Evolutionary conservation across 2,797 vertebrate genomes (phyloP).

Genomic region (Catamblyrhynchus diadema): DNA sequence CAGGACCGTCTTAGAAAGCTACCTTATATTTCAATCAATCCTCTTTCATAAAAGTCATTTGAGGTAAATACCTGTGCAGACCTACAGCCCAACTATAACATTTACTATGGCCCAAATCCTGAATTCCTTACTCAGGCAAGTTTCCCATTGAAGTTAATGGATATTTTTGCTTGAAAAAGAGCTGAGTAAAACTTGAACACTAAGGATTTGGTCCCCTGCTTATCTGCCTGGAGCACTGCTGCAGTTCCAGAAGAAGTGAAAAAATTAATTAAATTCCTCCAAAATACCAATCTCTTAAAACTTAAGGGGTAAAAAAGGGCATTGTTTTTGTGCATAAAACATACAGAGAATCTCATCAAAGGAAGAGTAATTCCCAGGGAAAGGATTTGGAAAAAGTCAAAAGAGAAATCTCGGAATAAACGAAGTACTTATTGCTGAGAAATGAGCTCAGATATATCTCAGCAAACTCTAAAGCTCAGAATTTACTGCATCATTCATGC

Average conservation of each 20-base stretch:
- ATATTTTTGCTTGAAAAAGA: constrained; percentile 43
- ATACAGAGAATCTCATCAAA: constrained; percentile 39
- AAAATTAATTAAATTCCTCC: constrained; percentile 23
- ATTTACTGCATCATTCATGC: constrained; percentile 72
- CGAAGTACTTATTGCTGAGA: constrained; percentile 74
- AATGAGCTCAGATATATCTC: constrained; percentile 69
- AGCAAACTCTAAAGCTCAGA: constrained; percentile 67
- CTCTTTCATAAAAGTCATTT: constrained; percentile 59
- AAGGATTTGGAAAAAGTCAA: constrained; percentile 40
- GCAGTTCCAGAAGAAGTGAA: background rate
- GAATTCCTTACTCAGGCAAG: constrained; percentile 12
- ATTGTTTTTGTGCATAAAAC: background rate
- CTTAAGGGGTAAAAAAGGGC: background rate
- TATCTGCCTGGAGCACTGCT: constrained; percentile 18
- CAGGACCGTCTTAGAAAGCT: constrained; percentile 22
- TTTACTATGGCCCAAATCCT: constrained; percentile 37
- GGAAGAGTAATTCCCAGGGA: constrained; percentile 27
- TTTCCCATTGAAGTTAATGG: constrained; percentile 29
- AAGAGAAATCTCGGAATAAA: constrained; percentile 67
- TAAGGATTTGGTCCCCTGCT: constrained; percentile 20
- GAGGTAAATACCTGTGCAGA: constrained; percentile 45
- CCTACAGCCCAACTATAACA: constrained; percentile 29
- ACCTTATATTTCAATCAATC: constrained; percentile 46
- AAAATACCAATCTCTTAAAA: constrained; percentile 22
- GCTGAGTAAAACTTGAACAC: constrained; percentile 38